Conservation (phyloP, 1,140 invertebrate genomes). For the Heliconius hewitsoni region DNA sequence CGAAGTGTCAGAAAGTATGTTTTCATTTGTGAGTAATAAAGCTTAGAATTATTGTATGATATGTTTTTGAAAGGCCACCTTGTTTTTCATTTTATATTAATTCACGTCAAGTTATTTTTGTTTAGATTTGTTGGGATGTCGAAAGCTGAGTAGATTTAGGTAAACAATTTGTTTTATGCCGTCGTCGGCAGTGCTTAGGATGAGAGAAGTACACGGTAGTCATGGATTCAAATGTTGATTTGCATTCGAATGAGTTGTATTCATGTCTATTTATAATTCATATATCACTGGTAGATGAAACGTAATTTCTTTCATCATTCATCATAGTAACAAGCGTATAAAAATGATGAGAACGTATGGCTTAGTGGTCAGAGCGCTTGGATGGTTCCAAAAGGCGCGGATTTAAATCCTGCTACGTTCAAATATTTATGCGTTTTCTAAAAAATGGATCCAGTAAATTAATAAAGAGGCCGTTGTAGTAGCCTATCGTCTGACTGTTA, state of each 20-base stretch:
- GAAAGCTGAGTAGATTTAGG: background rate
- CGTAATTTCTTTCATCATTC: too few relatives aligned
- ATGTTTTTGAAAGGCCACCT: conserved; percentile 29
- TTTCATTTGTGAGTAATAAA: conserved; percentile 36
- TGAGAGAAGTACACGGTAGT: background rate
- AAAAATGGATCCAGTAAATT: too few relatives aligned
- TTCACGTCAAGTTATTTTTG: conserved; percentile 19
- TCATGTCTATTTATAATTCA: too few relatives aligned
- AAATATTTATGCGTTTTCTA: too few relatives aligned
- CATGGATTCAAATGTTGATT: background rate
- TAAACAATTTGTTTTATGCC: background rate
- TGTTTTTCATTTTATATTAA: conserved; percentile 15
- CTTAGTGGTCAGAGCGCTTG: too few relatives aligned
- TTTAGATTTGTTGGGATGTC: background rate
- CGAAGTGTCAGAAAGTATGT: conserved; percentile 36
- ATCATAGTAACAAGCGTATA: too few relatives aligned
- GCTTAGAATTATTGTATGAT: conserved; percentile 37
- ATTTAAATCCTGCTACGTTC: too few relatives aligned
- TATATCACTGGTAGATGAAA: too few relatives aligned
- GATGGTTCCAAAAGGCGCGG: too few relatives aligned
- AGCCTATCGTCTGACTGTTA: too few relatives aligned
- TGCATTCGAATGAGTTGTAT: background rate
- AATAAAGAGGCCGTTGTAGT: too few relatives aligned
- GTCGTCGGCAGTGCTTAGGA: background rate
- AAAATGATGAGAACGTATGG: too few relatives aligned